Base-by-base conservation (phyloP, 1,140 invertebrate genomes). In the Popillia japonica region DNA sequence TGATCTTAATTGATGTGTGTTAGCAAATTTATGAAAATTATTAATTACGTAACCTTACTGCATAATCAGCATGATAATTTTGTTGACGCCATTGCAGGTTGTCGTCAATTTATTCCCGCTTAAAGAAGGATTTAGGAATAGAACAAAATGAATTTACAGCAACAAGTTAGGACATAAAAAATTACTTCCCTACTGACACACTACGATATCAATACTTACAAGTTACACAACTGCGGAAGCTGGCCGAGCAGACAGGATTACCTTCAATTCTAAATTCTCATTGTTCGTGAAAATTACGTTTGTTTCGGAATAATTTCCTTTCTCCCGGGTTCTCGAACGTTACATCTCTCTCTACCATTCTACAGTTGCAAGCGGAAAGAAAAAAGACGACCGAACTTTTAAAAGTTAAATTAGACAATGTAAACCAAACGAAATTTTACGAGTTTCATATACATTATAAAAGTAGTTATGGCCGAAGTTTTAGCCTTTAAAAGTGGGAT, bases 321-420 rank as follows among this genome's bases (percentile, higher is more conserved):
- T 80, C 77, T 80, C 61, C 61, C 77, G 48, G 78, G 34, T 48
- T 44, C 22, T 68, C 27, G 27, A 68, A 48, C 10, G 72, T 74
- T 73, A 14, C 40, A 10, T n/a, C 72, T 9, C 40, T 72, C 61
- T 77, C 42, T 40, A 9, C 17, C n/a, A 20, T 3, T 6, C 72
- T n/a, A 6, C 72, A 9, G n/a, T 34, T 22, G 8, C n/a, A 40
- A 72, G 3, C 64, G 64, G 3, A 14, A n/a, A 17, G 22, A 4
- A 34, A 68, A 10, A 34, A 23, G 22, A 68, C 72, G 34, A 41
- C n/a, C 34, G 42, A 74, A 77, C 42, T 80, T 80, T 78, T 80
- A 78, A 78, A 77, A 80, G 79, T 80, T 80, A 80, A 80, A 77
- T 80, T 80, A 80, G 79, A 80, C 76, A 80, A 80, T 80, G 78